Evolutionary conservation across 2,888 invertebrate species (phyloP).

Genomic region (Cephus rjabovi): DNA sequence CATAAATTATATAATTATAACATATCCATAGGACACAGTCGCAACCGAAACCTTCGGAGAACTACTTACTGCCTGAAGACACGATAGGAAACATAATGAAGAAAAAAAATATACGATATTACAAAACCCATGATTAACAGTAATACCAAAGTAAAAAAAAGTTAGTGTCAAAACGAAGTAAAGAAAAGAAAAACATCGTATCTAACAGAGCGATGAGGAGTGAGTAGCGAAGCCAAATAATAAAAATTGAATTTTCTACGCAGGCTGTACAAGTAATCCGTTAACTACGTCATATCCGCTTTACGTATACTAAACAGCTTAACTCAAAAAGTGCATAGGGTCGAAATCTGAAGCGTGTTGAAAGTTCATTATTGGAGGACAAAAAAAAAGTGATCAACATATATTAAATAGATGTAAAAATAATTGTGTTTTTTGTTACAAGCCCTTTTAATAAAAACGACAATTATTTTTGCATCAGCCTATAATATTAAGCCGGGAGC

Average conservation of each 20-base stretch:
- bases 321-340: too few relatives aligned
- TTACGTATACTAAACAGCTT: too few relatives aligned
- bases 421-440: too few relatives aligned
- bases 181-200: background rate
- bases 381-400: background rate
- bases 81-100: background rate
- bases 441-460: too few relatives aligned
- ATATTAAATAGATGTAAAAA: background rate
- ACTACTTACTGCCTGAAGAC: background rate
- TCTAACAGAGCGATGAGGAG: slow-evolving; percentile 1
- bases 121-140: background rate
- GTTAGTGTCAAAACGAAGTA: background rate
- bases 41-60: background rate
- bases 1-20: background rate
- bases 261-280: background rate
- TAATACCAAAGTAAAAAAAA: background rate
- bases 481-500: too few relatives aligned
- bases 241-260: background rate
- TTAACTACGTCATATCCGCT: background rate
- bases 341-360: too few relatives aligned
- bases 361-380: too few relatives aligned
- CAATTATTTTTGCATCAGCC: too few relatives aligned
- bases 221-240: background rate
- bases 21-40: background rate
- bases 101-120: background rate